These are phyloP conservation scores for Scaptomyza graminum DNA, from an alignment of 1,140 invertebrate species.

Conservation along the genomic window DNA sequence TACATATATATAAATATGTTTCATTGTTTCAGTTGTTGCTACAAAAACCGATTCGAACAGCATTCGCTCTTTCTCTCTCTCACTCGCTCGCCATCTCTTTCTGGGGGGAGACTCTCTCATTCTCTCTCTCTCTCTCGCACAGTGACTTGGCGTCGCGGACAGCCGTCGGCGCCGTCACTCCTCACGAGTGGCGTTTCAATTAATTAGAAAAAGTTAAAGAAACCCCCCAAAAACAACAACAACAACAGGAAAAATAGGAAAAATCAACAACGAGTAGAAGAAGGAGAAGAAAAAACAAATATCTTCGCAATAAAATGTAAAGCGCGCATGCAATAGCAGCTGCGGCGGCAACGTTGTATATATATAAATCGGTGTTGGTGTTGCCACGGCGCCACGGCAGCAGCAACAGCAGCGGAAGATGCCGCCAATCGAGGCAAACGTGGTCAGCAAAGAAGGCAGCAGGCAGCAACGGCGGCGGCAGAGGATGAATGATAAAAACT, in stretches of 20 bases:
- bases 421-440: slow-evolving; percentile 67
- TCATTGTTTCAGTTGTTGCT: slow-evolving; percentile 39
- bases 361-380: not conserved
- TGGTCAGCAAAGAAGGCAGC: slow-evolving; percentile 46
- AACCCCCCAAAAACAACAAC: slow-evolving; percentile 37
- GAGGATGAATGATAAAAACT: slow-evolving; percentile 33
- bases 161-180: slow-evolving; percentile 59
- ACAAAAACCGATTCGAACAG: slow-evolving; percentile 36
- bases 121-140: slow-evolving; percentile 8
- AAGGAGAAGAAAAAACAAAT: slow-evolving; percentile 54
- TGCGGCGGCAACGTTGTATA: slow-evolving; percentile 1
- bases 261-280: not conserved
- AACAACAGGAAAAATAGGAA: slow-evolving; percentile 18
- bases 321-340: slow-evolving; percentile 68
- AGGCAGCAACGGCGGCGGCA: not conserved
- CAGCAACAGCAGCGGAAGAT: slow-evolving; percentile 64
- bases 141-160: slow-evolving; percentile 10
- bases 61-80: slow-evolving; percentile 23
- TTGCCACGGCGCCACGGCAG: slow-evolving; percentile 38
- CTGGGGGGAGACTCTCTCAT: slow-evolving; percentile 7
- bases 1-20: slow-evolving; percentile 18
- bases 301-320: slow-evolving; percentile 79
- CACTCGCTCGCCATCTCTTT: slow-evolving; percentile 20
- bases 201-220: slow-evolving; percentile 83
- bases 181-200: slow-evolving; percentile 79